These are phyloP conservation scores for Chromoteleia sp. DNA, from an alignment of 2,888 invertebrate genomes.

Conservation along the genomic window DNA sequence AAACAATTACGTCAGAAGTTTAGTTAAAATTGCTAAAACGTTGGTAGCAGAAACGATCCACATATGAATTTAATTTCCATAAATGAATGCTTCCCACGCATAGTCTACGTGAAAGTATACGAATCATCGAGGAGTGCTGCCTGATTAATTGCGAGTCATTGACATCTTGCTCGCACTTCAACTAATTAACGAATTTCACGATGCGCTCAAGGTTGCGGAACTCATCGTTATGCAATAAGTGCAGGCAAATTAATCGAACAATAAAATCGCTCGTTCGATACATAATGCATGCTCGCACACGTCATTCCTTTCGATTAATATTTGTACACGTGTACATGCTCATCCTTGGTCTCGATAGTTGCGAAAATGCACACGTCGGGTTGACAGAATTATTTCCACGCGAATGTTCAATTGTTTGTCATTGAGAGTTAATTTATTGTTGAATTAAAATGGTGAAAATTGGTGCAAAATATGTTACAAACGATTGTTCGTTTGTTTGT, in stretches of 20 bases:
- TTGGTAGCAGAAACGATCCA: background rate
- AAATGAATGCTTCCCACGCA: background rate
- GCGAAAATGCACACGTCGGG: slow-evolving; percentile 23
- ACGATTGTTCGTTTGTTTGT: too few relatives aligned
- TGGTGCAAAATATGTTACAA: background rate
- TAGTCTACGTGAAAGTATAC: slow-evolving; percentile 23
- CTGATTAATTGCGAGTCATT: slow-evolving; percentile 49
- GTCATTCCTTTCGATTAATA: slow-evolving; percentile 35
- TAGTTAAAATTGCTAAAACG: background rate
- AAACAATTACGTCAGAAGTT: too few relatives aligned
- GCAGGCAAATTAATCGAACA: slow-evolving; percentile 55
- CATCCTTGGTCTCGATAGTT: slow-evolving; percentile 58
- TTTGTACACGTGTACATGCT: slow-evolving; percentile 23
- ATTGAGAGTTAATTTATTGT: slow-evolving; percentile 4
- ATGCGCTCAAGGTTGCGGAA: slow-evolving; percentile 61
- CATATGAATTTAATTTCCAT: background rate
- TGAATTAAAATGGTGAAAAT: background rate
- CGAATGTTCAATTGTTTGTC: slow-evolving; percentile 46
- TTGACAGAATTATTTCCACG: slow-evolving; percentile 35
- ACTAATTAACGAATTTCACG: slow-evolving; percentile 61
- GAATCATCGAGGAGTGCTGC: slow-evolving; percentile 17
- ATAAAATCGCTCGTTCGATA: slow-evolving; percentile 46
- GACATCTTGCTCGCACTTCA: slow-evolving; percentile 41
- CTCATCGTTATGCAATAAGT: slow-evolving; percentile 63
- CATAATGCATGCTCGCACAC: slow-evolving; percentile 49